Evolutionary conservation across 2,797 vertebrate species (phyloP).

Genomic region (Helarctos malayanus): DNA sequence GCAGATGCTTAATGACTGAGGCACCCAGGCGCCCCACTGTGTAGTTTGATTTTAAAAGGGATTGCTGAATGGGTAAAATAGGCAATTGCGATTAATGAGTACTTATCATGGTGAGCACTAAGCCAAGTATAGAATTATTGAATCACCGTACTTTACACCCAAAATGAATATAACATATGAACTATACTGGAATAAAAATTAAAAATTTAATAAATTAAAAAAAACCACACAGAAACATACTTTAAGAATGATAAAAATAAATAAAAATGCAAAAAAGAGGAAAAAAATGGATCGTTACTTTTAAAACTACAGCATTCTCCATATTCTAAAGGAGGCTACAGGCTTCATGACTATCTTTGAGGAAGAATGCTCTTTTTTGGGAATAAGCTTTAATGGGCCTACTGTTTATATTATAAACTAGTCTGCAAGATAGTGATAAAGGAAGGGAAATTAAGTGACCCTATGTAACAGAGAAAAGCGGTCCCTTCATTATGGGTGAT

Average conservation of each 20-base stretch:
- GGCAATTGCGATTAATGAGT: background rate
- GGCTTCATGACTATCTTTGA: background rate
- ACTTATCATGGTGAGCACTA: background rate
- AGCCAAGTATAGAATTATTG: background rate
- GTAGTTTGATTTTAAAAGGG: constrained; percentile 32
- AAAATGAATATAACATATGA: background rate
- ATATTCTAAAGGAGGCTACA: background rate
- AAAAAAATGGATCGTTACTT: background rate
- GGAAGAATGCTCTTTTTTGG: background rate
- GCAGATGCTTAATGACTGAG: too few relatives aligned
- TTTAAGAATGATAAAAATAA: background rate
- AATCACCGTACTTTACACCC: background rate
- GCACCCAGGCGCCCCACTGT: background rate
- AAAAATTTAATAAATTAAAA: background rate
- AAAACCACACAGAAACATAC: background rate
- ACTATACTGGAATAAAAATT: background rate
- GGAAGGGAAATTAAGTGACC: background rate
- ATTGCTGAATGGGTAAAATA: background rate
- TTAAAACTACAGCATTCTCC: background rate
- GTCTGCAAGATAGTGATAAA: background rate
- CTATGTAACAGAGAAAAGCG: background rate
- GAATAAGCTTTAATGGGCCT: background rate
- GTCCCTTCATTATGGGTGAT: background rate
- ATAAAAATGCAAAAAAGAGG: background rate
- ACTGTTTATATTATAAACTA: background rate